Evolutionary conservation across 2,797 vertebrate species (phyloP), one percentile per base, ranked within the genome.

Genomic region (Threskiornis aethiopicus): DNA sequence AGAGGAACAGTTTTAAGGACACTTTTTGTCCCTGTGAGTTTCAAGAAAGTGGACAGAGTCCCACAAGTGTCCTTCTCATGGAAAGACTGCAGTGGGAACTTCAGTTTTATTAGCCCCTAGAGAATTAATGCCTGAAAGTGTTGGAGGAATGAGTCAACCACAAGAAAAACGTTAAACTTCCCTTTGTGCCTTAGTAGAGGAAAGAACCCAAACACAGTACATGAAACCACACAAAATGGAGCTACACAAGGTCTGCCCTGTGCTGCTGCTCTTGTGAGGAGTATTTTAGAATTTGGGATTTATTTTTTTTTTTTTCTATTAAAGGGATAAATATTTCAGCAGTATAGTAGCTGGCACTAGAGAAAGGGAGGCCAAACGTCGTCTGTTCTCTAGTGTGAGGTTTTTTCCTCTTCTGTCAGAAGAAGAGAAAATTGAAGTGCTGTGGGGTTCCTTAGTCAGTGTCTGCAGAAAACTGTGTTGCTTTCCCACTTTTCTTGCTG

Each of bases 181-280:
- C 16, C 4, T 67, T 65, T 76, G 15, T 78, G 9, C 12, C 26
- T 67, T 61, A 26, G 4, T 46, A n/a, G 24, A 26, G 11, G 18
- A 54, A 31, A 79, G 14, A 78, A 35, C 18, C 5, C 18, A 72
- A 89, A 86, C 8, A 22, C 11, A 78, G 9, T 15, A 14, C 24
- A 25, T 0, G 1, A 62, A 88, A 10, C 3, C 20, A 71, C 6
- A 24, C 0, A 1, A 52, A 75, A 78, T 5, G 4, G 46, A 77
- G 20, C 11, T 73, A 2, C 19, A 16, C 22, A 13, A 61, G 37
- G 5, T 81, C 33, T 92, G 20, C 24, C 9, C 22, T 28, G 20
- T 76, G 22, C 44, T 75, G 26, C 24, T 67, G 21, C 15, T 58
- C 13, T 57, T 70, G 4, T 51, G 25, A 54, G 16, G 16, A 3